phyloP scores from a whole-genome alignment of 2,113 vertebrate species.

The Eulemur macaco region DNA sequence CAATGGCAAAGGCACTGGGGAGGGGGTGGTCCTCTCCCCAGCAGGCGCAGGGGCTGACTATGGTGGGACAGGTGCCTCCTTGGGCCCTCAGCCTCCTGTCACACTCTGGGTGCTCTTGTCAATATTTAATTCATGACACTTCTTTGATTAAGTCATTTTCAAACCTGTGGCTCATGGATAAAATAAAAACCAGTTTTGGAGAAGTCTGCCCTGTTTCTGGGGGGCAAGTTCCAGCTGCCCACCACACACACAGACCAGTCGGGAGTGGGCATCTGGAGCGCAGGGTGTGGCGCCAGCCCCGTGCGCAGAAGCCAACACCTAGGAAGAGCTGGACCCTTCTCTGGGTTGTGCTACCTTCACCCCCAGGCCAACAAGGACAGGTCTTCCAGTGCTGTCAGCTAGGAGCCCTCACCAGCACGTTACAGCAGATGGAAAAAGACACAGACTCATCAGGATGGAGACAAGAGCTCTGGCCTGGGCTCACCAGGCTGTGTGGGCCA shows the following conservation, averaged over 20 bases:
- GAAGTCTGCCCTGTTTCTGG: neutral
- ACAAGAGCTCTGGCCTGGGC: accelerated
- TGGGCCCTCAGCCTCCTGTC: neutral
- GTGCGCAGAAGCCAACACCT: neutral
- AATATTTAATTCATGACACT: neutral
- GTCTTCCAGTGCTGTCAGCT: neutral
- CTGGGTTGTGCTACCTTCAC: accelerated
- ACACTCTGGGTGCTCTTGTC: neutral
- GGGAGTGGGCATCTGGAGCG: neutral
- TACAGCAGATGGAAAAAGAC: neutral
- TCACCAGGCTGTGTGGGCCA: accelerated
- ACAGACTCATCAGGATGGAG: neutral
- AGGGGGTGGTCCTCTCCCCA: neutral
- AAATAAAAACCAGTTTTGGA: neutral
- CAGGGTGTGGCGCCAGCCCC: neutral
- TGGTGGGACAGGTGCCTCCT: accelerated
- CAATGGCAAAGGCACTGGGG: neutral
- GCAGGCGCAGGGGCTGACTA: neutral
- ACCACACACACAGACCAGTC: neutral
- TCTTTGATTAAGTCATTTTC: neutral
- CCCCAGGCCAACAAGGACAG: accelerated
- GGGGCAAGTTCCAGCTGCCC: neutral
- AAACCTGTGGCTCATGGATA: neutral
- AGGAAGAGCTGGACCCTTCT: neutral
- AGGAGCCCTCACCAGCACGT: no score